A percentile compares a stretch with the other conserved stretches of the same genome.
Conservation (phyloP, 2,113 vertebrate genomes). For the Oxygymnocypris stewartii region DNA sequence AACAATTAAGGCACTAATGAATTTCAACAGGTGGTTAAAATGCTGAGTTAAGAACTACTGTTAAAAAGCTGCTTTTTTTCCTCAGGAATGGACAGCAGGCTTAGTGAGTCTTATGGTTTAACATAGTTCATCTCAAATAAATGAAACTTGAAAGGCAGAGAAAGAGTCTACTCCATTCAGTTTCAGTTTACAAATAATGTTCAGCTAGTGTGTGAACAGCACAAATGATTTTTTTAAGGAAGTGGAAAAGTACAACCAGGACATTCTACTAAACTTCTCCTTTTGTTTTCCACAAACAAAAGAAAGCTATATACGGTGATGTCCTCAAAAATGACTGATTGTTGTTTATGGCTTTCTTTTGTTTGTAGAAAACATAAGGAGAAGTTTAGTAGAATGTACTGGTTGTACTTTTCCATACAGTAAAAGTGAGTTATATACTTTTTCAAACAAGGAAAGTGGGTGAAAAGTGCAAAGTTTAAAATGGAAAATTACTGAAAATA, state of each 20-base stretch:
- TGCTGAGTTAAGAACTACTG: slow-evolving; percentile 42
- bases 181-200: slow-evolving; percentile 1
- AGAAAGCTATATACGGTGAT: background rate
- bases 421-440: background rate
- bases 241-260: background rate
- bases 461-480: background rate
- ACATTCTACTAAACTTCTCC: background rate
- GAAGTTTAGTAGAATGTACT: background rate
- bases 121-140: background rate
- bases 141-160: background rate
- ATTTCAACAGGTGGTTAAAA: slow-evolving; percentile 55
- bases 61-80: background rate
- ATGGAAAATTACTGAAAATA: background rate
- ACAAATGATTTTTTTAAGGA: background rate
- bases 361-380: background rate
- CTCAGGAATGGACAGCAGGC: background rate
- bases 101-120: background rate
- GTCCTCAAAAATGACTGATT: background rate
- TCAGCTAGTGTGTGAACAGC: background rate
- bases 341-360: background rate
- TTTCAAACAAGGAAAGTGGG: background rate
- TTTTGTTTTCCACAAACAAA: background rate
- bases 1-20: slow-evolving; percentile 56
- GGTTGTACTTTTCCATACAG: background rate
- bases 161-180: background rate